Evolutionary conservation across 53 echinoderm and acorn worm species (phyloP).

Genomic region (Hippasteria phrygiana): DNA sequence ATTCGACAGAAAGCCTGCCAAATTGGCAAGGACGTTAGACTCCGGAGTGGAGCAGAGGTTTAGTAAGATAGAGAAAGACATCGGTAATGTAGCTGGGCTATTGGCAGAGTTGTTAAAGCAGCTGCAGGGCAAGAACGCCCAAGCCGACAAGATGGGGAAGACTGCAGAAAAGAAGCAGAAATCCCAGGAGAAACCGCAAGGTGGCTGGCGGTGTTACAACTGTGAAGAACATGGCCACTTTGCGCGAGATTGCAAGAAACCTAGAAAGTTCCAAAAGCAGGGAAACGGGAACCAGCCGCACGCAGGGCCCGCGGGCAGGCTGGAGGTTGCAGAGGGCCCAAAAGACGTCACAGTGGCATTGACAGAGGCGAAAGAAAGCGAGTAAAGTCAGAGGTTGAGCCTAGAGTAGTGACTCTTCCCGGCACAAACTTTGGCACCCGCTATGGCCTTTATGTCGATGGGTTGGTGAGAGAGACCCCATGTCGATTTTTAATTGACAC

Average conservation of each 20-base stretch:
- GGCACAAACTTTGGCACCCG: not conserved
- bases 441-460: not conserved
- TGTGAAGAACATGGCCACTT: not conserved
- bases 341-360: not conserved
- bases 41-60: slow-evolving; percentile 11
- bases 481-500: too few species aligned
- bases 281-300: slow-evolving; percentile 3
- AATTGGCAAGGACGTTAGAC: slow-evolving; percentile 6
- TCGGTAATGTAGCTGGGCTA: not conserved
- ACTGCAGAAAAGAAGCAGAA: not conserved
- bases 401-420: too few species aligned
- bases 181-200: not conserved
- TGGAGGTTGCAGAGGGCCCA: not conserved
- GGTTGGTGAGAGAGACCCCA: too few species aligned
- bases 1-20: slow-evolving; percentile 3
- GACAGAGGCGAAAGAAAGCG: not conserved
- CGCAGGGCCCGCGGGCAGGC: slow-evolving; percentile 13
- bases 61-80: not conserved
- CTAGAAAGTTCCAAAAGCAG: not conserved
- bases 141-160: not conserved
- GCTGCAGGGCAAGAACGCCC: not conserved
- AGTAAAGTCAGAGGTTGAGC: not conserved
- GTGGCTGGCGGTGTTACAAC: not conserved
- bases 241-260: not conserved
- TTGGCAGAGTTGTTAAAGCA: not conserved